Evolutionary conservation across 1,140 invertebrate genomes (phyloP).

Genomic region (Eubasilissa regina): DNA sequence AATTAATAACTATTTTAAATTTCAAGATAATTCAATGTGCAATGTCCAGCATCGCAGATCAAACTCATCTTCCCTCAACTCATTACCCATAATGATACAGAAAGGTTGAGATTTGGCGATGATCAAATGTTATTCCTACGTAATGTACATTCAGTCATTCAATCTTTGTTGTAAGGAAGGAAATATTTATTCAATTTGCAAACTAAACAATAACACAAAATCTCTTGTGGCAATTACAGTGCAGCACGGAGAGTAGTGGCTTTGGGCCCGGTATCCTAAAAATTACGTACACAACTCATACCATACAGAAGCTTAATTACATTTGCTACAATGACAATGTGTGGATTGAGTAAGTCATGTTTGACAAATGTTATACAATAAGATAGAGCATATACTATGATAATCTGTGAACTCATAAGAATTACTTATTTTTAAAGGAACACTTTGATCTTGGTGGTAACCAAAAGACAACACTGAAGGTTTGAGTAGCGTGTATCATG

Average conservation of each 20-base stretch:
- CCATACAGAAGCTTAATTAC: slow-evolving; percentile 33
- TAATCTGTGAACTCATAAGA: slow-evolving; percentile 52
- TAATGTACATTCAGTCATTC: slow-evolving; percentile 61
- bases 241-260: slow-evolving; percentile 17
- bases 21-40: slow-evolving; percentile 57
- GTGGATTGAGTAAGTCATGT: slow-evolving; percentile 27
- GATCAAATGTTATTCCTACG: slow-evolving; percentile 61
- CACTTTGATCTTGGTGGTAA: slow-evolving; percentile 60
- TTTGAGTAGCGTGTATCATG: too few relatives aligned
- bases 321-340: slow-evolving; percentile 33
- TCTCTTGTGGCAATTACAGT: slow-evolving; percentile 22
- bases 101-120: slow-evolving; percentile 60
- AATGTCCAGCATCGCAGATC: slow-evolving; percentile 59
- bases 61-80: slow-evolving; percentile 56
- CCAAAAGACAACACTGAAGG: slow-evolving; percentile 51
- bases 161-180: slow-evolving; percentile 60
- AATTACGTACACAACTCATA: slow-evolving; percentile 8
- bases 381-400: slow-evolving; percentile 46
- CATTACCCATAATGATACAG: slow-evolving; percentile 58
- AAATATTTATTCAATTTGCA: slow-evolving; percentile 52
- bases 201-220: slow-evolving; percentile 40
- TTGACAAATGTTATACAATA: slow-evolving; percentile 22
- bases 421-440: slow-evolving; percentile 59
- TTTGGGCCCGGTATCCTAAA: slow-evolving; percentile 21
- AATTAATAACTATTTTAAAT: slow-evolving; percentile 58